A percentile compares a stretch with the other conserved stretches of the same genome.
These are phyloP conservation scores for Nezara viridula DNA, from an alignment of 2,888 invertebrate genomes.

Conservation along the genomic window DNA sequence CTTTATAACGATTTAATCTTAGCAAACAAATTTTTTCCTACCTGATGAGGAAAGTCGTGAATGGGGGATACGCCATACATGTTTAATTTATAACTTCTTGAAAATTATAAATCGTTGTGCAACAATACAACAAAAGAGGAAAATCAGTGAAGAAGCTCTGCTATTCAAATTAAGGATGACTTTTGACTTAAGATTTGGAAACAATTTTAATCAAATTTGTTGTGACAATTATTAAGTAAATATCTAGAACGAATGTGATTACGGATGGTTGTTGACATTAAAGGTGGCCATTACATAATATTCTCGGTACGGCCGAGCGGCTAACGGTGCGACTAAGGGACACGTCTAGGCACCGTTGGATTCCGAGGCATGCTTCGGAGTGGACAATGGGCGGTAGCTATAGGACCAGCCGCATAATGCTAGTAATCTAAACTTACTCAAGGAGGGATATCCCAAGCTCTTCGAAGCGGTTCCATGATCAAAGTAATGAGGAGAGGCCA, in stretches of 20 bases:
- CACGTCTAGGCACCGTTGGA: slow-evolving; percentile 35
- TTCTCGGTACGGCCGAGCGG: background rate
- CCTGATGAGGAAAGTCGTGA: too few species aligned
- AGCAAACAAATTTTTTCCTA: too few species aligned
- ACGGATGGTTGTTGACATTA: background rate
- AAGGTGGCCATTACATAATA: background rate
- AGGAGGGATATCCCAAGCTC: background rate
- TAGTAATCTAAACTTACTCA: background rate
- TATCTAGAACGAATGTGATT: background rate
- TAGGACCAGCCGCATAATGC: background rate
- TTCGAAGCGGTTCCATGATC: background rate
- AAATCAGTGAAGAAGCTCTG: too few species aligned
- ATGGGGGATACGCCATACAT: too few species aligned
- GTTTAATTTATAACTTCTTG: too few species aligned
- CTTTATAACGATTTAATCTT: too few species aligned
- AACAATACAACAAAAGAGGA: too few species aligned
- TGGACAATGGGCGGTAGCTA: slow-evolving; percentile 26
- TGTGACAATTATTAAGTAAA: too few species aligned
- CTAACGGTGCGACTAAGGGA: background rate
- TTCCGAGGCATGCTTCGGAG: background rate
- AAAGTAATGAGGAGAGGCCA: background rate
- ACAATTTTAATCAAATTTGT: too few species aligned
- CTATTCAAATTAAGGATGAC: too few species aligned
- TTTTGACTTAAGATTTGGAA: too few species aligned
- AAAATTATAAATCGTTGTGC: too few species aligned